A percentile compares a stretch with the other conserved stretches of the same genome.
These are phyloP conservation scores for Meganola albula DNA, from an alignment of 2,888 invertebrate genomes.

Conservation along the genomic window DNA sequence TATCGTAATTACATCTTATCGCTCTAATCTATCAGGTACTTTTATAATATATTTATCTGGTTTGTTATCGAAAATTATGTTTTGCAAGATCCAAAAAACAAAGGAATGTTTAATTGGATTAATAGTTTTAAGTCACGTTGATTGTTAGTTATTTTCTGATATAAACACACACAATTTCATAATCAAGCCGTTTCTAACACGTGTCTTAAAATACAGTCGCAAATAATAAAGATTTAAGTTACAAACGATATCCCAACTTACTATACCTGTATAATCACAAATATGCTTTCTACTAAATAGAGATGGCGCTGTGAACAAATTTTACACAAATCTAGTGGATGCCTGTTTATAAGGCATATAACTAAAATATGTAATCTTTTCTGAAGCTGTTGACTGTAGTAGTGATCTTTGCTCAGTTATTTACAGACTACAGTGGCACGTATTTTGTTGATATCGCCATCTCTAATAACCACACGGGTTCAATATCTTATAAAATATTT, in stretches of 20 bases:
- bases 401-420: no score
- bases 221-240: conserved; percentile 23
- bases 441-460: no score
- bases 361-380: no score
- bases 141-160: conserved; percentile 36
- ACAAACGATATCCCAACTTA: conserved; percentile 27
- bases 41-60: conserved; percentile 54
- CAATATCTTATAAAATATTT: no score
- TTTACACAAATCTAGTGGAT: no score
- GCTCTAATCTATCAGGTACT: conserved; percentile 61
- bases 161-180: conserved; percentile 57
- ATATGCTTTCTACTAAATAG: no score
- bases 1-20: conserved; percentile 34
- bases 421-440: no score
- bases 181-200: conserved; percentile 35
- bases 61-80: conserved; percentile 14
- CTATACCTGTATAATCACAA: no score
- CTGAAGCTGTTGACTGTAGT: no score
- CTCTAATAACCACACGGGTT: no score
- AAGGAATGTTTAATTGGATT: conserved; percentile 37
- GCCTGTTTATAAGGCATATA: no score
- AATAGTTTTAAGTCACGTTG: conserved; percentile 25
- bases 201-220: conserved; percentile 27
- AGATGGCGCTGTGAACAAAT: no score
- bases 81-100: conserved; percentile 38